Evolutionary conservation across 2,888 invertebrate genomes (phyloP).

Genomic region (Lepidonotus clava): DNA sequence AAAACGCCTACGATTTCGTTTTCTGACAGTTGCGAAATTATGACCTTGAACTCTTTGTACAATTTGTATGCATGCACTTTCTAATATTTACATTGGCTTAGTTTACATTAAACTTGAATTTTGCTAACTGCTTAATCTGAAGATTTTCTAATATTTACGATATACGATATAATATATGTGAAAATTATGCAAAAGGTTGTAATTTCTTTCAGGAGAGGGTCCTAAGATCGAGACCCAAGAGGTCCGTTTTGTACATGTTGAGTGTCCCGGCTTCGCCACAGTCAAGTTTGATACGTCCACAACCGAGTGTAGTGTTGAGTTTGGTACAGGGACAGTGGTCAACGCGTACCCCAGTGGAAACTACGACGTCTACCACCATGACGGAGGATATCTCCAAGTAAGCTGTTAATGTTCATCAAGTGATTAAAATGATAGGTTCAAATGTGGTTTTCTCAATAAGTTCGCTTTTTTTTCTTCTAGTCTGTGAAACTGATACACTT

Average conservation of each 20-base stretch:
- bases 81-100: too few relatives aligned
- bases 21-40: too few relatives aligned
- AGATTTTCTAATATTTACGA: too few relatives aligned
- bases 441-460: not conserved
- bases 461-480: not conserved
- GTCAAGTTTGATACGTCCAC: conserved; percentile 78
- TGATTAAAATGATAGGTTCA: not conserved
- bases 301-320: conserved; percentile 77
- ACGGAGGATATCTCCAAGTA: conserved; percentile 71
- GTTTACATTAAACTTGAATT: too few relatives aligned
- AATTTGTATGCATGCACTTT: too few relatives aligned
- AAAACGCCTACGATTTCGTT: too few relatives aligned
- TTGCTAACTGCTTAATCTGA: too few relatives aligned
- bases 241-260: conserved; percentile 77
- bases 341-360: conserved; percentile 77
- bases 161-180: too few relatives aligned
- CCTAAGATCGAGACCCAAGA: conserved; percentile 66
- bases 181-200: not conserved
- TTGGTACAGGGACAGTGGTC: conserved; percentile 77
- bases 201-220: conserved; percentile 66
- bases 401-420: too few relatives aligned
- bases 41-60: too few relatives aligned
- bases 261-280: conserved; percentile 79
- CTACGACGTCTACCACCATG: conserved; percentile 75
- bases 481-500: not conserved